Evolutionary conservation across 2,888 invertebrate species (phyloP).

Genomic region (Atherix ibis): DNA sequence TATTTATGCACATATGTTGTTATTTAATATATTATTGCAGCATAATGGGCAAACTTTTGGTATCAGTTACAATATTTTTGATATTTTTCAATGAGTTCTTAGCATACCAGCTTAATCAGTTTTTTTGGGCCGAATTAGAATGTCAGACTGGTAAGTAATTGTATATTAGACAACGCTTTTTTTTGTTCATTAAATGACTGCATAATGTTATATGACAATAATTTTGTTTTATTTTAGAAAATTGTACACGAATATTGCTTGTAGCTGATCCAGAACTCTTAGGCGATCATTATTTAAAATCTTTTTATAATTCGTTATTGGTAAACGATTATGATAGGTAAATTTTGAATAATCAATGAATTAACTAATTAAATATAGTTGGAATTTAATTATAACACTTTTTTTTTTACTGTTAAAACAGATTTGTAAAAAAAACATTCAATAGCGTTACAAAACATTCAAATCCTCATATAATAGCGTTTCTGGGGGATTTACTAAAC

Average conservation of each 20-base stretch:
- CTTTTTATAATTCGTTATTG: constrained; percentile 49
- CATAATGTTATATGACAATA: not conserved
- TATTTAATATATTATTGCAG: too few species aligned
- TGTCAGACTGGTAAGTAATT: constrained; percentile 24
- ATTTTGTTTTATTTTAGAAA: constrained; percentile 18
- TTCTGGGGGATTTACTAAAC: constrained; percentile 88
- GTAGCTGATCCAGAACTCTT: constrained; percentile 89
- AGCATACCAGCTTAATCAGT: constrained; percentile 25
- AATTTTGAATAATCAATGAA: too few species aligned
- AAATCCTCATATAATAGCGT: constrained; percentile 71
- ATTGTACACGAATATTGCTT: constrained; percentile 49
- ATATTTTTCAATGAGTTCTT: constrained; percentile 26
- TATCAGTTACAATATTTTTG: constrained; percentile 21
- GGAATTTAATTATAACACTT: too few species aligned
- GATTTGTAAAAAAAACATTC: constrained; percentile 70
- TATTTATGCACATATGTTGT: too few species aligned
- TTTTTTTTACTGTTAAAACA: too few species aligned
- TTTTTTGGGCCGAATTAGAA: constrained; percentile 25
- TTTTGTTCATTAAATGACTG: not conserved
- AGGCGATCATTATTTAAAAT: constrained; percentile 59
- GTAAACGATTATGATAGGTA: constrained; percentile 85
- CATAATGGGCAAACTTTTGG: constrained; percentile 8
- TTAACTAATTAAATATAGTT: too few species aligned
- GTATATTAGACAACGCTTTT: not conserved
- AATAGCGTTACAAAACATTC: constrained; percentile 49